Percentiles rank a stretch among this genome's conserved stretches.
Evolutionary conservation across 2,888 invertebrate species (phyloP).

Genomic region (Adelognathus sp.): DNA sequence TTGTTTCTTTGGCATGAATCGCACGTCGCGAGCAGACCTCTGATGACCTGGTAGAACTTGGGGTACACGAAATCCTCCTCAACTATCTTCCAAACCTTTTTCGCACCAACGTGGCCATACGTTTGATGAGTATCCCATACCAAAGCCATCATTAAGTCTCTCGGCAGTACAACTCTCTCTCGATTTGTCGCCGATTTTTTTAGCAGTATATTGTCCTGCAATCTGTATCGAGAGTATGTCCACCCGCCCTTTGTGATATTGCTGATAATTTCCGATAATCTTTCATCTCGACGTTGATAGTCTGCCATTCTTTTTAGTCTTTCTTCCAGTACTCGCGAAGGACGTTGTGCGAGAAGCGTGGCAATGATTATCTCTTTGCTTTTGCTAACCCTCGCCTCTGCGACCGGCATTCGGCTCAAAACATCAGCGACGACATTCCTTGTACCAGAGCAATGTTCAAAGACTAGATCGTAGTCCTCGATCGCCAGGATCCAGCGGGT

Average conservation of each 20-base stretch:
- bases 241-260: not conserved
- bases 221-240: not conserved
- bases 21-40: not conserved
- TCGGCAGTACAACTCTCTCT: not conserved
- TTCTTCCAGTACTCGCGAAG: not conserved
- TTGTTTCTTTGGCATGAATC: slow-evolving; percentile 2
- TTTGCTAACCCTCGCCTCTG: not conserved
- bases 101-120: not conserved
- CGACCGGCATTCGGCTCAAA: not conserved
- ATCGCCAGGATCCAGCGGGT: not conserved
- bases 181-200: too few species aligned
- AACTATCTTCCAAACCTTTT: not conserved
- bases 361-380: not conserved
- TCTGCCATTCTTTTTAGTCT: not conserved
- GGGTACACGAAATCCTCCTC: not conserved
- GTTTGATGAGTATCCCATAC: not conserved
- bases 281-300: not conserved
- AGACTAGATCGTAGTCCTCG: not conserved
- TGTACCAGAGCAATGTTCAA: not conserved
- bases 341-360: not conserved
- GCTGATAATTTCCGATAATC: not conserved
- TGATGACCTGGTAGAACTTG: not conserved
- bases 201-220: not conserved
- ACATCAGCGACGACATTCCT: not conserved
- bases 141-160: not conserved